Evolutionary conservation across 2,888 invertebrate genomes (phyloP), one percentile per base, ranked within the genome.

Genomic region (Pheosia gnoma): DNA sequence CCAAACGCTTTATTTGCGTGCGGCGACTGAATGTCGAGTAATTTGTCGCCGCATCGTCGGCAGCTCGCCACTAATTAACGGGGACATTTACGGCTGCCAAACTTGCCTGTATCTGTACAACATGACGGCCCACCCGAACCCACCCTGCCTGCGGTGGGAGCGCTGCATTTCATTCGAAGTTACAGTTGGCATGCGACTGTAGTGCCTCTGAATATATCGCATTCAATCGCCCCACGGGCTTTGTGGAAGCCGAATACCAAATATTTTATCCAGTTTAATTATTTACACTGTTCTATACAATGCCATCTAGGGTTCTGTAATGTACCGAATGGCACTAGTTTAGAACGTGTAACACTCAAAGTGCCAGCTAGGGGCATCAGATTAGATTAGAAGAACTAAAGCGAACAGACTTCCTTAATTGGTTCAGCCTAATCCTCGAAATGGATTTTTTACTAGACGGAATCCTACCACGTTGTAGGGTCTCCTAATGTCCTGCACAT

Each of bases 31-130:
- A 86, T 83, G 82, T 85, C 81, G 80, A 81, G 84, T 85, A 90
- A 90, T 91, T 91, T 89, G 89, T 90, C 86, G 81, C 70, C 77
- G 80, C 79, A 85, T 85, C 85, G 86, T 83, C 86, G 83, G 79
- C 71, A 82, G 82, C 81, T 83, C 81, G 84, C 85, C 86, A 89
- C 90, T 90, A 89, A 91, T 91, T 90, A 90, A 89, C 85, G 84
- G 83, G 84, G 83, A 87, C 89, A 87, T 88, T 88, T 85, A 88
- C 85, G 83, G 80, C 81, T 85, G 86, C 88, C 87, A 86, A 89
- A 89, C 86, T 85, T 85, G 86, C 81, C 78, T 80, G 81, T 83
- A 77, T 81, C 83, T 79, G 81, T 74, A 75, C 78, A 78, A 77
- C 72, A 77, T 66, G 66, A 68, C 74, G 72, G 67, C 75, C 71